Evolutionary conservation across 1,140 invertebrate species (phyloP).

Genomic region (Panagrolaimus sp.): DNA sequence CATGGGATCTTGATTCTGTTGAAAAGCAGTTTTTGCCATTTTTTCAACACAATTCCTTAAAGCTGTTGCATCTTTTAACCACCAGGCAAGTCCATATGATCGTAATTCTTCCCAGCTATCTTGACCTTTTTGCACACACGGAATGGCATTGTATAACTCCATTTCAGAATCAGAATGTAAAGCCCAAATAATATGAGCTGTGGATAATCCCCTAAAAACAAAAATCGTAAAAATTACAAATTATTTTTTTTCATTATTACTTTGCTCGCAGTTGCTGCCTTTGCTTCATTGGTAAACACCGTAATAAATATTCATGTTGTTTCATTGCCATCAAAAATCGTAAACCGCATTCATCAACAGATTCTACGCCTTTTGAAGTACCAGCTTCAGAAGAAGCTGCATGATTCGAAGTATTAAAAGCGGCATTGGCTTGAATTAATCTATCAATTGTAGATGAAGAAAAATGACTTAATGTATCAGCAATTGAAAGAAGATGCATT

Average conservation of each 20-base stretch:
- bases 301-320: conserved; percentile 87
- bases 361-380: conserved; percentile 67
- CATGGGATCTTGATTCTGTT: conserved; percentile 77
- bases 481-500: conserved; percentile 93
- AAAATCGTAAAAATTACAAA: conserved; percentile 11
- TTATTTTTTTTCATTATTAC: conserved; percentile 25
- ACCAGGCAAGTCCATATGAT: conserved; percentile 91
- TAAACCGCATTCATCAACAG: conserved; percentile 92
- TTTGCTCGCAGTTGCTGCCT: conserved; percentile 62
- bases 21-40: conserved; percentile 57
- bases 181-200: conserved; percentile 92
- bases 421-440: conserved; percentile 54
- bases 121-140: conserved; percentile 65
- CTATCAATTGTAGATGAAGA: conserved; percentile 56
- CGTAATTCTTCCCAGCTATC: conserved; percentile 81
- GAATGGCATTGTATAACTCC: conserved; percentile 81
- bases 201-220: conserved; percentile 69
- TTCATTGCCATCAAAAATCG: conserved; percentile 93
- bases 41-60: conserved; percentile 82
- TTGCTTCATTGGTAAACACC: conserved; percentile 80
- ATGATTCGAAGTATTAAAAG: conserved; percentile 65
- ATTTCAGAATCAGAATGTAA: conserved; percentile 97
- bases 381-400: conserved; percentile 77
- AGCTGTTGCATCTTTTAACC: conserved; percentile 79
- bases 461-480: conserved; percentile 78